phyloP scores from a whole-genome alignment of 2,797 vertebrate species.

The Centropyge bicolor region DNA sequence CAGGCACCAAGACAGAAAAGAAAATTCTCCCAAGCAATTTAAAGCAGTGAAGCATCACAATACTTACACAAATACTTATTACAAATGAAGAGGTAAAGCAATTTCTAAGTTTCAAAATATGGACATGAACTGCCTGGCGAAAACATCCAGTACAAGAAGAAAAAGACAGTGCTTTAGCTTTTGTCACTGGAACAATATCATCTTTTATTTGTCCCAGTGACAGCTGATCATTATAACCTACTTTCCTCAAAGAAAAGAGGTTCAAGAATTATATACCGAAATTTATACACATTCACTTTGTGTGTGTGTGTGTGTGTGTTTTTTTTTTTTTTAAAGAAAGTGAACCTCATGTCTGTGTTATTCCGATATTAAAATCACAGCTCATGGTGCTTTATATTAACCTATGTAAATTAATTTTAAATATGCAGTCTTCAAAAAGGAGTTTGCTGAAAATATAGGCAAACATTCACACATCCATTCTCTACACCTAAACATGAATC shows the following conservation, averaged over 20 bases:
- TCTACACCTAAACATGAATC: neutral
- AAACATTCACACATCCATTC: neutral
- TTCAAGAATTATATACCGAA: neutral
- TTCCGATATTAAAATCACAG: neutral
- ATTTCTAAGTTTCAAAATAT: neutral
- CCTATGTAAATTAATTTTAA: neutral
- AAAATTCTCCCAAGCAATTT: neutral
- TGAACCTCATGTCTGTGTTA: neutral
- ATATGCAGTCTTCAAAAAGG: neutral
- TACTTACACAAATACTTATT: neutral
- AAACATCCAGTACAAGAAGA: neutral
- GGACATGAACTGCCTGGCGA: neutral
- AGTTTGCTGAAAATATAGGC: neutral
- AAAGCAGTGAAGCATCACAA: neutral
- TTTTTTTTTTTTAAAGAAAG: no score
- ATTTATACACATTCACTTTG: neutral
- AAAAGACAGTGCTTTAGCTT: neutral
- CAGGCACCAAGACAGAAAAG: neutral
- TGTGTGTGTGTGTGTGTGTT: neutral
- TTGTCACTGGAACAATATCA: neutral
- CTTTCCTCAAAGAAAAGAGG: slow-evolving; percentile 1
- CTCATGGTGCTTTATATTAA: neutral
- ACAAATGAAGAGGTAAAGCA: neutral
- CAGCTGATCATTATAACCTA: neutral
- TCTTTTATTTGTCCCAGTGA: neutral